phyloP scores from a whole-genome alignment of 2,797 vertebrate species.

The Cirrhinus mrigala region DNA sequence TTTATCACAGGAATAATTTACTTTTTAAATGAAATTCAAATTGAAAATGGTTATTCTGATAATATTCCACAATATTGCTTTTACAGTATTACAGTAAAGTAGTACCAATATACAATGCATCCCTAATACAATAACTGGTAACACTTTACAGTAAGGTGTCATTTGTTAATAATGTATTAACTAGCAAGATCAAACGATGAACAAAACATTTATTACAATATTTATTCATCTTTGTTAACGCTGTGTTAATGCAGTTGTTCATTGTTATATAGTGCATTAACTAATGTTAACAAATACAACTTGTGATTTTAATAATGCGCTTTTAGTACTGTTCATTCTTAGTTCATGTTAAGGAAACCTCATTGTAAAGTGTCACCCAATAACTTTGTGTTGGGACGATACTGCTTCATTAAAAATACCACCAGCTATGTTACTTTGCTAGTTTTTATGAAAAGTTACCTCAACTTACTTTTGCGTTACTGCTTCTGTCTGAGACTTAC shows the following conservation, averaged over 20 bases:
- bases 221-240: no score
- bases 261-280: no score
- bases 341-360: no score
- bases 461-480: neutral
- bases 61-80: neutral
- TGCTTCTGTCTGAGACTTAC: neutral
- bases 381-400: neutral
- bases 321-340: no score
- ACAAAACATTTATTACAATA: no score
- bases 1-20: neutral
- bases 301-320: no score
- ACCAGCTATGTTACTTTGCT: neutral
- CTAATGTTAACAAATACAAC: no score
- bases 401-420: neutral
- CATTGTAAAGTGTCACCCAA: no score
- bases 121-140: neutral
- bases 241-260: no score
- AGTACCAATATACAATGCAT: neutral
- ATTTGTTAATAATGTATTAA: no score
- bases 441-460: neutral
- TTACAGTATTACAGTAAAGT: neutral
- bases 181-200: no score
- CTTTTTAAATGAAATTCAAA: neutral
- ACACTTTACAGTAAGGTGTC: no score
- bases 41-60: conserved; percentile 4